A percentile compares a stretch with the other conserved stretches of the same genome.
Conservation (phyloP, 2,888 invertebrate genomes). For the Machimus atricapillus region DNA sequence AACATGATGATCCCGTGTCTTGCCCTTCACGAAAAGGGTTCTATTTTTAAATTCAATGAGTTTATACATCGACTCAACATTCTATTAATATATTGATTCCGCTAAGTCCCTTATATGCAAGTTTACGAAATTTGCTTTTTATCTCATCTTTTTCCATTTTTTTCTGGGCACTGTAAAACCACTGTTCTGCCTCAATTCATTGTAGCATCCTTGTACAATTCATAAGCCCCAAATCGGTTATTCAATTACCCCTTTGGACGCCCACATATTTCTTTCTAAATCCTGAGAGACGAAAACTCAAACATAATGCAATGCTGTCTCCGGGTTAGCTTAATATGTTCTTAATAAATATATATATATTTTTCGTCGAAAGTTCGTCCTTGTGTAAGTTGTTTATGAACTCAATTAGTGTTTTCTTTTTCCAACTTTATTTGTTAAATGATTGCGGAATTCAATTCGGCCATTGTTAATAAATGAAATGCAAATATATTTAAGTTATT, state of each 20-base stretch:
- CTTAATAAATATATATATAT: not conserved
- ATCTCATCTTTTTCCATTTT: not conserved
- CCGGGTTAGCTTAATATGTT: not conserved
- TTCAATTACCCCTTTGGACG: not conserved
- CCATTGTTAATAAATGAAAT: no score
- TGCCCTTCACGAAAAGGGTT: not conserved
- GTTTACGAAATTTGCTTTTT: not conserved
- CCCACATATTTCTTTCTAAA: no score
- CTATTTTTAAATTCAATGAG: not conserved
- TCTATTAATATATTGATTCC: not conserved
- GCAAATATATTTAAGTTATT: no score
- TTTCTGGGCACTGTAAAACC: not conserved
- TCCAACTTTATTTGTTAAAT: not conserved
- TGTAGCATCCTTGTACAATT: not conserved
- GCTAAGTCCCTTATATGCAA: not conserved
- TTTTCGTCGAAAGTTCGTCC: not conserved
- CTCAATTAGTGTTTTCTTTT: not conserved
- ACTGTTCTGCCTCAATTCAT: not conserved
- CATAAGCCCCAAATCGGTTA: not conserved
- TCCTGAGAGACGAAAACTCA: not conserved
- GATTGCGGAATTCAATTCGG: not conserved
- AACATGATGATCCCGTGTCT: no score
- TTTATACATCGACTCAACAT: not conserved
- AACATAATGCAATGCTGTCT: not conserved
- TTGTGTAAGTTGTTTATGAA: not conserved